Base-by-base conservation (phyloP, 1,140 invertebrate genomes). In the Solen grandis region DNA sequence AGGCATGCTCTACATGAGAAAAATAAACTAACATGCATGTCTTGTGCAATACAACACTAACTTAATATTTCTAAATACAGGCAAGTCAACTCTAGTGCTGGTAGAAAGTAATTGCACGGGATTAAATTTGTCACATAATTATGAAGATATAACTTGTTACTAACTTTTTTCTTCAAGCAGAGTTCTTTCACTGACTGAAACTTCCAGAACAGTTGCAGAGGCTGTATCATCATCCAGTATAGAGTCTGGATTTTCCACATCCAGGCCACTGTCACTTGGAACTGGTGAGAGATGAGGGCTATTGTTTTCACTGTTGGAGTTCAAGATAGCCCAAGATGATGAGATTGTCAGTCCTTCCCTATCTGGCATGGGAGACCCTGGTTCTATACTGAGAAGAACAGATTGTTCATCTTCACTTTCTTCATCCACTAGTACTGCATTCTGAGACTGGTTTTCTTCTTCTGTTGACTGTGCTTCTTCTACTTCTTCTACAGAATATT, bases 211-310 rank as follows among this genome's bases (percentile, higher is more conserved):
- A n/a, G 75, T 59, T 19, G 65, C 66, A 22, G 63, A 57, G n/a
- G 31, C 14, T 38, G 75, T 69, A 41, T 69, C 54, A 59, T 78
- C 75, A 35, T 8, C 41, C 8, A 46, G 19, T 19, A 46, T 46
- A 19, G 41, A 46, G 8, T 10, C 19, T 8, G 8, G 8, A 50
- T 46, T 78, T 5, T 78, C 65, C 13, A 59, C 46, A 36, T 68
- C 50, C 1, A 31, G 33, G 19, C 36, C 65, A 57, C 59, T 60
- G 1, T 78, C 63, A 50, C 63, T 78, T 31, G 36, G 29, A 5
- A 78, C 75, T 27, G 75, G 75, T 5, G 75, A 78, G 16, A 78
- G 65, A 22, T 78, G 75, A 2, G 75, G 75, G 27, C 75, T 78
- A 25, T 62, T 78, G 2, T 13, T 31, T 38, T 78, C 46, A 33